Percentiles rank a stretch among this genome's conserved stretches.
phyloP scores from a whole-genome alignment of 2,797 vertebrate genomes.

The Platalea minor region DNA sequence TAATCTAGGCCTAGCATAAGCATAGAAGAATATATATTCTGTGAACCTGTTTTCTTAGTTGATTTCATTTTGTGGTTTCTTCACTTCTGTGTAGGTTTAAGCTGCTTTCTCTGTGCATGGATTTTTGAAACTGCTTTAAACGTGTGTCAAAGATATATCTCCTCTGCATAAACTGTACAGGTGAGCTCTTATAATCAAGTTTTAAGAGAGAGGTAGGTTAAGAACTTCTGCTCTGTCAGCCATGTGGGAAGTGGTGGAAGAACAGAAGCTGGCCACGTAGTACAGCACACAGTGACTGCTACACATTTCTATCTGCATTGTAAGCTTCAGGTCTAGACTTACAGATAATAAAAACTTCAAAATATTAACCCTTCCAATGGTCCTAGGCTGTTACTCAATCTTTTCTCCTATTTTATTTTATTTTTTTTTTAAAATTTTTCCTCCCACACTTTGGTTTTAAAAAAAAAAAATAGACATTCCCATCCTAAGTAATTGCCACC shows the following conservation, averaged over 20 bases:
- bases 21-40: background rate
- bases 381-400: slow-evolving; percentile 3
- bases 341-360: slow-evolving; percentile 56
- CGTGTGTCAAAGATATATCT: background rate
- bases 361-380: slow-evolving; percentile 69
- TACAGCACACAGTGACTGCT: background rate
- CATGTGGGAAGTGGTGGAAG: background rate
- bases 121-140: background rate
- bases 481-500: slow-evolving; percentile 78
- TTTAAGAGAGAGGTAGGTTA: background rate
- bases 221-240: background rate
- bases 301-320: background rate
- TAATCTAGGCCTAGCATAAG: background rate
- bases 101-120: background rate
- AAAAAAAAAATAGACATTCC: slow-evolving; percentile 73
- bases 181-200: background rate
- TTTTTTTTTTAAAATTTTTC: background rate
- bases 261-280: slow-evolving; percentile 30
- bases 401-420: background rate
- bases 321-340: slow-evolving; percentile 54
- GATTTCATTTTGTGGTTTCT: background rate
- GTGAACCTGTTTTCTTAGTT: background rate
- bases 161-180: background rate
- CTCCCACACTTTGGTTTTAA: slow-evolving; percentile 70
- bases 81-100: background rate